Base-by-base conservation (phyloP, 2,888 invertebrate species). In the Agriopis leucophaearia region DNA sequence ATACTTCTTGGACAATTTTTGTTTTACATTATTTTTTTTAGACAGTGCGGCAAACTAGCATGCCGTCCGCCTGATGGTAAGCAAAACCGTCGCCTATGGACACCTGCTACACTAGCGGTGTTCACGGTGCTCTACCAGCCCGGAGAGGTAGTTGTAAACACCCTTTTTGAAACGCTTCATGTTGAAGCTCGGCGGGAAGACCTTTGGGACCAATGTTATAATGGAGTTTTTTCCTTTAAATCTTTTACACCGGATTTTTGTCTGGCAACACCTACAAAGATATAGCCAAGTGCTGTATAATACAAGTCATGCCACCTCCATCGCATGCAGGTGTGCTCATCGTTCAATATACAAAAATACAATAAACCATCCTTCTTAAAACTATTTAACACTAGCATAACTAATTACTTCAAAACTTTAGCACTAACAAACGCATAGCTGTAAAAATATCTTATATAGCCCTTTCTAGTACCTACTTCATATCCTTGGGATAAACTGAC, bases 231-330 rank as follows among this genome's bases (percentile, higher is more conserved):
- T 27, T 9, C 15, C 27, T 52, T 52, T 52, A 12, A 16, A 16
- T 38, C 6, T 40, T 7, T 10, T 51, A 35, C 10, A 15, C 8
- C 2, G 4, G n/a, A 1, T 27, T 15, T 57, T 47, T 48, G 38
- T 74, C 79, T 79, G 69, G 76, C 76, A 80, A 72, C 76, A 78
- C 56, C 64, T 69, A 59, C 63, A 67, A 55, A 62, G 58, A 66
- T 73, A 77, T 70, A 74, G 73, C 63, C 54, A 48, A 72, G 80
- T 85, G 81, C 84, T 83, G 72, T 82, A 82, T 79, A 78, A 56
- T 74, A 71, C 63, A 67, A 74, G 59, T 44, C 74, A 81, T 79
- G 78, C 80, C 76, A 81, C 81, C 81, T 81, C 73, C 60, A 56
- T 68, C 69, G 72, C 80, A 83, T 81, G 81, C 83, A 75, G 75